phyloP scores from a whole-genome alignment of 1,140 invertebrate species.

The Procambarus clarkii region DNA sequence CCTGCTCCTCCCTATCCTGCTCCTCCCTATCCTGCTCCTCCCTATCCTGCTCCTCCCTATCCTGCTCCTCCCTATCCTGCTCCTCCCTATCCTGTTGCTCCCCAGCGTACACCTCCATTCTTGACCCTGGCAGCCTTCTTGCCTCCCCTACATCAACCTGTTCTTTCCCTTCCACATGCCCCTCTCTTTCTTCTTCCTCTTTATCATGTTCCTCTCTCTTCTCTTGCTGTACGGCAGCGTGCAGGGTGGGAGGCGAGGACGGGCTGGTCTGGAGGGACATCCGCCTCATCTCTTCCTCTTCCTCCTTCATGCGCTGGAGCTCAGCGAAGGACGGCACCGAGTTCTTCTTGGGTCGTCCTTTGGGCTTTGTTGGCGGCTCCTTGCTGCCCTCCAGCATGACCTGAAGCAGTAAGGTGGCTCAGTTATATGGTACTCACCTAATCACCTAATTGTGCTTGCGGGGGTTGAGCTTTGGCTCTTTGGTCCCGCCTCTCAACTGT shows the following conservation, averaged over 20 bases:
- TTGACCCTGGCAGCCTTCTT: not conserved
- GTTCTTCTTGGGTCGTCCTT: constrained; percentile 71
- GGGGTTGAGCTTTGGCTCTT: too few relatives aligned
- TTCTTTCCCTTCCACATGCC: constrained; percentile 11
- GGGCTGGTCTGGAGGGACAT: too few relatives aligned
- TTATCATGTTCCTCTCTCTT: too few relatives aligned
- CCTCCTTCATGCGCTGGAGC: constrained; percentile 91
- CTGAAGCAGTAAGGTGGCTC: not conserved
- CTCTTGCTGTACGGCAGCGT: constrained; percentile 73
- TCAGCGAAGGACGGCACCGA: constrained; percentile 79
- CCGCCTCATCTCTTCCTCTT: constrained; percentile 83
- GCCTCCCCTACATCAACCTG: constrained; percentile 27
- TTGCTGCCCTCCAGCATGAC: constrained; percentile 70
- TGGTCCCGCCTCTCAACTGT: too few relatives aligned
- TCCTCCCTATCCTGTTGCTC: not conserved
- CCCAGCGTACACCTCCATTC: too few relatives aligned
- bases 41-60: too few relatives aligned
- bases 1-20: too few relatives aligned
- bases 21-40: too few relatives aligned
- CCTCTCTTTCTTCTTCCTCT: not conserved
- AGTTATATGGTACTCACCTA: too few relatives aligned
- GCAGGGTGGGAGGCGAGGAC: too few relatives aligned
- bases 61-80: too few relatives aligned
- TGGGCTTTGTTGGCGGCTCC: constrained; percentile 70
- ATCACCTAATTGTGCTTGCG: too few relatives aligned